Percentiles rank a stretch among this genome's conserved stretches.
Evolutionary conservation across 1,140 invertebrate genomes (phyloP).

Genomic region (Formica selysi): DNA sequence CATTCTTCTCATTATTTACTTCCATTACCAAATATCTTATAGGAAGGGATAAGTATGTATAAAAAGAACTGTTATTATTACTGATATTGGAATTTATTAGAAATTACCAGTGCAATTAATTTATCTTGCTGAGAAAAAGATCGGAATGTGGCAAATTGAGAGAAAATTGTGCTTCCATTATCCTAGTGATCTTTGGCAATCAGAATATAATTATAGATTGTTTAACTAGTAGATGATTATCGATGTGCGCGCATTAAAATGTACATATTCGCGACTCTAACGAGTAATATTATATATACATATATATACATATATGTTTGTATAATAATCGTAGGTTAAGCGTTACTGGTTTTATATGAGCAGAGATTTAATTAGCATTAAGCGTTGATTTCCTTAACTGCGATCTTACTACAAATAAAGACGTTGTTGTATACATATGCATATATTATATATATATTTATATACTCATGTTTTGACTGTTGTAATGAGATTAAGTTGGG

Average conservation of each 20-base stretch:
- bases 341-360: conserved; percentile 53
- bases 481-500: conserved; percentile 45
- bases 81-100: conserved; percentile 20
- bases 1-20: neutral
- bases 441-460: conserved; percentile 39
- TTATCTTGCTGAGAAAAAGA: neutral
- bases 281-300: neutral
- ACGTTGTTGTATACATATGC: conserved; percentile 51
- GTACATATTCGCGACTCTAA: conserved; percentile 54
- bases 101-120: neutral
- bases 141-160: neutral
- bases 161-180: conserved; percentile 57
- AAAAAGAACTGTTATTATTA: conserved; percentile 1
- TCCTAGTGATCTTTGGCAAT: conserved; percentile 26
- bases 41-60: neutral
- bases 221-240: neutral
- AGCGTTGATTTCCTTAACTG: conserved; percentile 51
- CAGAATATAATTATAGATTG: neutral
- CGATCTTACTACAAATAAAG: conserved; percentile 34
- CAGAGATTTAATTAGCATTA: conserved; percentile 64
- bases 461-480: conserved; percentile 50
- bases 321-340: neutral
- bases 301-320: conserved; percentile 43
- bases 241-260: conserved; percentile 40
- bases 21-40: neutral